Base-by-base conservation (phyloP, 2,888 invertebrate species). In the Fabriciana adippe region DNA sequence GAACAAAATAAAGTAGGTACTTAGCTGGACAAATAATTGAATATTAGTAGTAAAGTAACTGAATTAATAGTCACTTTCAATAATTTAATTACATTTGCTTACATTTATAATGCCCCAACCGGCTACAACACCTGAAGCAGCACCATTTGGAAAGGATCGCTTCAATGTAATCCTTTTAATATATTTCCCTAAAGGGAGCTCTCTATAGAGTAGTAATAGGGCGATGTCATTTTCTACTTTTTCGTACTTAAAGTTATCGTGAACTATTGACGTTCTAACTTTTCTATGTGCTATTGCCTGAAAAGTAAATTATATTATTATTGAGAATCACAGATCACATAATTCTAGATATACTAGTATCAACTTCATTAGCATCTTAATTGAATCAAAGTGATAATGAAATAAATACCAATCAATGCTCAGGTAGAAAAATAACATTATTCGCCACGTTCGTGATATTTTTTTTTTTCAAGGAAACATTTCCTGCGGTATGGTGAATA, bases 61-160 rank as follows among this genome's bases (percentile, higher is more conserved):
- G 21, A 3, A 21, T 21, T 2, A 21, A 21, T 21, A 21, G 4
- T 21, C 21, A 21, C 21, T 3, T 21, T 21, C 21, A 21, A 21
- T 21, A 21, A 21, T 26, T 4, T 3, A 26, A 26, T 26, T 26
- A 26, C 4, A 26, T 26, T 5, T 53, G 77, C 84, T 80, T 68
- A 86, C 86, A 64, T 81, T 66, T 14, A 74, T 65, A 3, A 78
- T 5, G 1, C 86, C 87, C 86, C 87, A 87, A 1, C 86, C 87
- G 8, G 84, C 83, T 2, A 83, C 73, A 1, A 53, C 45, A 6
- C 72, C 82, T 0, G 59, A n/a, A 1, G 45, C 45, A 1, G 45
- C 45, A 0, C 64, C 51, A 2, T 31, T 14, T 15, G 76, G 75
- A 31, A 69, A 75, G 6, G 50, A 67, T 4, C 55, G 71, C 45